Conservation (phyloP, 2,113 vertebrate genomes). For the Psophia crepitans region DNA sequence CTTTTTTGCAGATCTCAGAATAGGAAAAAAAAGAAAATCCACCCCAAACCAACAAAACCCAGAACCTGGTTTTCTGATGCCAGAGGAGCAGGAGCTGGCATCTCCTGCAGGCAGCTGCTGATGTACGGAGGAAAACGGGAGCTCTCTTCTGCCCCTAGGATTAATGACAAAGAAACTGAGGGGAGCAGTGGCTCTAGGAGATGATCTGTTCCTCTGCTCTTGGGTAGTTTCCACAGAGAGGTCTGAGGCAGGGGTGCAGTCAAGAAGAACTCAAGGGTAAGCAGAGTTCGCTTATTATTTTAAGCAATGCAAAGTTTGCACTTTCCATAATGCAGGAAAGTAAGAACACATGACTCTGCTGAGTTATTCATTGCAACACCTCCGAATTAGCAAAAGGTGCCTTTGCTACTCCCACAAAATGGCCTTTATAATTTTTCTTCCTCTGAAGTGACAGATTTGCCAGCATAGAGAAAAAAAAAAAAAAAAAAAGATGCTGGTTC, state of each 20-base stretch:
- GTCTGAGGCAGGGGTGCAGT: not conserved
- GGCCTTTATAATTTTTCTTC: not conserved
- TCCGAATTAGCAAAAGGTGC: conserved; percentile 18
- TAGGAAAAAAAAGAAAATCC: not conserved
- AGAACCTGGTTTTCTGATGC: not conserved
- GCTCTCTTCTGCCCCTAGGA: not conserved
- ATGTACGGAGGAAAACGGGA: not conserved
- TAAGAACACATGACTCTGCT: not conserved
- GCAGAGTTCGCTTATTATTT: not conserved
- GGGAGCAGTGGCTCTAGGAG: not conserved
- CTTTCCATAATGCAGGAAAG: not conserved
- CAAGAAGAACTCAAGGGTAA: conserved; percentile 1
- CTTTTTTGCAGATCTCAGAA: not conserved
- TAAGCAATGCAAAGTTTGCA: not conserved
- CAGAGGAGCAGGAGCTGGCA: not conserved
- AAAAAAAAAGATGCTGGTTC: not conserved
- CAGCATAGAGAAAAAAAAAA: not conserved
- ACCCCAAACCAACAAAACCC: not conserved
- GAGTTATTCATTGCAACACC: not conserved
- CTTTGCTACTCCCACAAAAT: not conserved
- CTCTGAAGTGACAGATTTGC: not conserved
- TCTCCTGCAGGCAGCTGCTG: not conserved
- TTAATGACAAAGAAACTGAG: not conserved
- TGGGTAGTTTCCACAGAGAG: not conserved
- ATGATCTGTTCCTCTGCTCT: not conserved